Base-by-base conservation (phyloP, 2,888 invertebrate genomes). In the Octonoba sinensis region DNA sequence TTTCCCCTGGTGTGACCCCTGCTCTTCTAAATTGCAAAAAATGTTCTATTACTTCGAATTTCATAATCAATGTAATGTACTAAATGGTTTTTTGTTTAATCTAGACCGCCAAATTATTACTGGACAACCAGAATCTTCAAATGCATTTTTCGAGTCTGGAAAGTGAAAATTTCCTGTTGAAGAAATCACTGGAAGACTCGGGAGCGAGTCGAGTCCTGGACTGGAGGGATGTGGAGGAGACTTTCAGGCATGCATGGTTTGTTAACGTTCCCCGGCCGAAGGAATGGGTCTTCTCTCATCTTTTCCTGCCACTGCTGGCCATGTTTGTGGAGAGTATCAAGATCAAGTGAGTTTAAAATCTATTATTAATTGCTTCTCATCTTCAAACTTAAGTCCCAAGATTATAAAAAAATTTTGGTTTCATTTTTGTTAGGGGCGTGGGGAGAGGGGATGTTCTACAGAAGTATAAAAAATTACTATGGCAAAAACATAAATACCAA, bases 231-330 rank as follows among this genome's bases (percentile, higher is more conserved):
- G 24, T 47, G n/a, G 77, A 62, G 49, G 70, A 24, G 16, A 57
- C 65, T 47, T 20, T 77, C 77, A 64, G 71, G 46, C 71, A 77
- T 47, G 77, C 77, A 13, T 77, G 47, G 71, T 65, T 77, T 71
- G 77, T 77, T 77, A 71, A 56, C 77, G 49, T 71, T 77, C 56
- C 77, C 64, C 77, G 18, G 77, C 70, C 16, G 77, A 64, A 77
- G 77, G 64, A 77, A 56, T 64, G 77, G 77, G 77, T 65, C n/a
- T 49, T 77, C 62, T 57, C 64, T 8, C 60, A 62, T n/a, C 13
- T 77, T 3, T 36, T 62, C 57, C 24, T 46, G 1, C 15, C 65
- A 12, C 20, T 77, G 18, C 24, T 77, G n/a, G 24, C 65, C 27
- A 20, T 57, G 16, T 27, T 77, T 24, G 49, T 46, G 51, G 70